Percentiles rank a stretch among this genome's conserved stretches.
Evolutionary conservation across 1,140 invertebrate genomes (phyloP).

Genomic region (Ganaspis sp.): DNA sequence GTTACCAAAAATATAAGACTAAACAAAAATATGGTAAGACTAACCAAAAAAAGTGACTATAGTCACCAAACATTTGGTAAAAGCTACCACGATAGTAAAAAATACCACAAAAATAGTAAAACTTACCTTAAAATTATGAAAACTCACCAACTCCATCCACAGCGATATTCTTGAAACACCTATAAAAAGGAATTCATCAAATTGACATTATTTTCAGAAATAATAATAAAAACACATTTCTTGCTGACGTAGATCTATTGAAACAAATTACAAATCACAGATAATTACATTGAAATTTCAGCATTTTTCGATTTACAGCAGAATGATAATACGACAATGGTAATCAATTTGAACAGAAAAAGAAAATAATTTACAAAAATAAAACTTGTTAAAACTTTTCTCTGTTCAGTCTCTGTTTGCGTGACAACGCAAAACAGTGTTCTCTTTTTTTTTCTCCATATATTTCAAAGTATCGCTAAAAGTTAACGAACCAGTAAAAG

Average conservation of each 20-base stretch:
- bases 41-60: no score
- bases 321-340: slow-evolving; percentile 19
- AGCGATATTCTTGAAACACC: no score
- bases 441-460: background rate
- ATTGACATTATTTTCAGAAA: background rate
- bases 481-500: slow-evolving; percentile 23
- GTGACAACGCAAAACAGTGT: slow-evolving; percentile 4
- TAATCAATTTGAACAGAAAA: background rate
- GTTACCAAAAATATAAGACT: no score
- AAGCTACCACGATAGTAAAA: no score
- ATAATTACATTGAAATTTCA: slow-evolving; percentile 29
- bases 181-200: background rate
- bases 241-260: slow-evolving; percentile 26
- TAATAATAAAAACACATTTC: background rate
- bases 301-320: slow-evolving; percentile 19
- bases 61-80: no score
- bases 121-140: no score
- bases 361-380: slow-evolving; percentile 25
- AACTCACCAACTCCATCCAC: no score
- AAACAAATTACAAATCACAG: slow-evolving; percentile 29
- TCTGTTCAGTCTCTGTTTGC: background rate
- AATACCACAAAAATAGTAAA: no score
- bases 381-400: background rate
- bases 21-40: no score
- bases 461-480: background rate